These are phyloP conservation scores for Theocolax elegans DNA, from an alignment of 1,140 invertebrate genomes.

Conservation along the genomic window DNA sequence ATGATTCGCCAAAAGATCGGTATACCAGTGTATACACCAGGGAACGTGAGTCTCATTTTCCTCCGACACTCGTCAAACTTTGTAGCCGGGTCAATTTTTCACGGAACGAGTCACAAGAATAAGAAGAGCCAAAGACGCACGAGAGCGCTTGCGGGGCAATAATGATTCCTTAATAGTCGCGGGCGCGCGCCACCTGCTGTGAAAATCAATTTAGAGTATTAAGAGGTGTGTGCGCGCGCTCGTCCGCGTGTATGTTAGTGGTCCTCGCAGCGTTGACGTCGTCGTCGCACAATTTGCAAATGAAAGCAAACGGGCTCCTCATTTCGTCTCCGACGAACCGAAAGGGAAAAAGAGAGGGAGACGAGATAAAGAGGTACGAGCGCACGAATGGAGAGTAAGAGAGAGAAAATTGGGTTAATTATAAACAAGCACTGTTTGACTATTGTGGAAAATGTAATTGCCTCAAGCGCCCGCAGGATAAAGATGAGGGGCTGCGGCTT, in stretches of 20 bases:
- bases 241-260: too few species aligned
- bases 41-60: too few species aligned
- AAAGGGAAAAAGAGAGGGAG: too few species aligned
- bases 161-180: conserved; percentile 32
- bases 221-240: neutral
- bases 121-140: too few species aligned
- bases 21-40: too few species aligned
- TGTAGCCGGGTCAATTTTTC: too few species aligned
- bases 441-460: conserved; percentile 28
- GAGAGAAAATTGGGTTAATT: conserved; percentile 30
- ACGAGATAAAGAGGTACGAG: too few species aligned
- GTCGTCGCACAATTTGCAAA: conserved; percentile 28
- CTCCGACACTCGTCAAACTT: too few species aligned
- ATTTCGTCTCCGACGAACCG: neutral
- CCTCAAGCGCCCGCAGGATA: conserved; percentile 6
- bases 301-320: conserved; percentile 18
- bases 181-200: conserved; percentile 19
- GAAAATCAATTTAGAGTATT: conserved; percentile 39
- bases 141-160: too few species aligned
- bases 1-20: too few species aligned
- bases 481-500: conserved; percentile 2
- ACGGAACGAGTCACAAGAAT: too few species aligned
- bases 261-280: too few species aligned
- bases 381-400: neutral
- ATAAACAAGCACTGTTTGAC: conserved; percentile 33